phyloP scores from a whole-genome alignment of 1,140 invertebrate genomes.

The Caenorhabditis tropicalis region DNA sequence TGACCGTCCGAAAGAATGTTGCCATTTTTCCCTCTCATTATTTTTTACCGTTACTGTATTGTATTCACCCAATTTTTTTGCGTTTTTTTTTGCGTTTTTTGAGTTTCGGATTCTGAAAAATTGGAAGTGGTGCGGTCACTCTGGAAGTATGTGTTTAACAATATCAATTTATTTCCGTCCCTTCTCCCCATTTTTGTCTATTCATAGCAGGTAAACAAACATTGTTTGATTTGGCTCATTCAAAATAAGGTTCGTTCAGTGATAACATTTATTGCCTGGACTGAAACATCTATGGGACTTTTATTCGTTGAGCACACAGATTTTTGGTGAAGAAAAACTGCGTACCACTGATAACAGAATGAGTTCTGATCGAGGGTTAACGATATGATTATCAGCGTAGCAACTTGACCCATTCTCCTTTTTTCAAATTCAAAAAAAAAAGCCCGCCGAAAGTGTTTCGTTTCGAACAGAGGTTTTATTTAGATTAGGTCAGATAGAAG shows the following conservation, averaged over 20 bases:
- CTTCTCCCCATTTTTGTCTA: too few relatives aligned
- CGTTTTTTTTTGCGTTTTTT: too few relatives aligned
- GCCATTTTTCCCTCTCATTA: background rate
- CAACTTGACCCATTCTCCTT: too few relatives aligned
- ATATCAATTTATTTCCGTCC: too few relatives aligned
- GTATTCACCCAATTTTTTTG: background rate
- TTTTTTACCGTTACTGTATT: background rate
- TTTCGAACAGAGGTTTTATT: conserved; percentile 3
- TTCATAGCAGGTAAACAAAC: too few relatives aligned
- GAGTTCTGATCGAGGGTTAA: background rate
- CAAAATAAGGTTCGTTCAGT: background rate
- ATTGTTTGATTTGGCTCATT: background rate
- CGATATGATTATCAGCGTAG: background rate
- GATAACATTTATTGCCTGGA: background rate
- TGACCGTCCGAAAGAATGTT: conserved; percentile 22
- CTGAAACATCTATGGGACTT: background rate
- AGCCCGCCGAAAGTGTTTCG: background rate
- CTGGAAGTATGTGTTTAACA: too few relatives aligned
- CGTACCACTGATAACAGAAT: conserved; percentile 12
- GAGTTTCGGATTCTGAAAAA: too few relatives aligned
- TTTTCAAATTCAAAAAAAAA: background rate
- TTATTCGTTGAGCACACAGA: conserved; percentile 13
- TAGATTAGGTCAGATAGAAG: conserved; percentile 43
- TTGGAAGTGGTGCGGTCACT: too few relatives aligned
- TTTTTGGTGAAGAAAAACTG: conserved; percentile 9